Evolutionary conservation across 2,888 invertebrate genomes (phyloP).

Genomic region (Camptogramma bilineatum): DNA sequence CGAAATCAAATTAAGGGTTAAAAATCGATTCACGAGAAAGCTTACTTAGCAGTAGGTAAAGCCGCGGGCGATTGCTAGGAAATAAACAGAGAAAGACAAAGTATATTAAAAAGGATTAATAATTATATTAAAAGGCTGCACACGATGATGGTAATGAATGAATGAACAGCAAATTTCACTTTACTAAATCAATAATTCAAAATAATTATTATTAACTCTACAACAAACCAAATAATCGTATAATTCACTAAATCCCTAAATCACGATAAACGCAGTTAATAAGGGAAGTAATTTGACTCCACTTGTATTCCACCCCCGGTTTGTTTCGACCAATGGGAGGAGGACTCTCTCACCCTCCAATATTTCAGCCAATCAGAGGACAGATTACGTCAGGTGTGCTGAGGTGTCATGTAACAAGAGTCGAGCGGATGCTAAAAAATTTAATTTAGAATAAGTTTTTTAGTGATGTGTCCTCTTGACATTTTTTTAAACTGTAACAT

Average conservation of each 20-base stretch:
- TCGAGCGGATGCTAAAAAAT: slow-evolving; percentile 37
- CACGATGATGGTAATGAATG: too few species aligned
- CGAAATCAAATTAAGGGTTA: too few species aligned
- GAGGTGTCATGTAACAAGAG: slow-evolving; percentile 62
- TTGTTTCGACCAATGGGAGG: slow-evolving; percentile 57
- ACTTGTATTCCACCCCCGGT: slow-evolving; percentile 62
- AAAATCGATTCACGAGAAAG: too few species aligned
- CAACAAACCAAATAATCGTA: slow-evolving; percentile 45
- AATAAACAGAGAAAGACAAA: too few species aligned
- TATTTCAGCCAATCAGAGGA: slow-evolving; percentile 59
- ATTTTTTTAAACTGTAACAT: not conserved
- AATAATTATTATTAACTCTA: slow-evolving; percentile 47
- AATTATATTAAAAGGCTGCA: too few species aligned
- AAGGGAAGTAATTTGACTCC: slow-evolving; percentile 69
- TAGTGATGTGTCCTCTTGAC: not conserved
- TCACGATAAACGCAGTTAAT: slow-evolving; percentile 68
- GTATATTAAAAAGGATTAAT: too few species aligned
- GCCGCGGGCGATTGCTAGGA: too few species aligned
- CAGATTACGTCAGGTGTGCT: slow-evolving; percentile 64
- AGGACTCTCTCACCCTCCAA: slow-evolving; percentile 61
- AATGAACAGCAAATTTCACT: too few species aligned
- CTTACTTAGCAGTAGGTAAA: too few species aligned
- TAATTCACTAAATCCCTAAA: slow-evolving; percentile 64
- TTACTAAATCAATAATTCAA: slow-evolving; percentile 16
- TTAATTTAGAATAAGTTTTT: not conserved